Conservation (phyloP, 1,140 invertebrate genomes). For the Portunus trituberculatus region DNA sequence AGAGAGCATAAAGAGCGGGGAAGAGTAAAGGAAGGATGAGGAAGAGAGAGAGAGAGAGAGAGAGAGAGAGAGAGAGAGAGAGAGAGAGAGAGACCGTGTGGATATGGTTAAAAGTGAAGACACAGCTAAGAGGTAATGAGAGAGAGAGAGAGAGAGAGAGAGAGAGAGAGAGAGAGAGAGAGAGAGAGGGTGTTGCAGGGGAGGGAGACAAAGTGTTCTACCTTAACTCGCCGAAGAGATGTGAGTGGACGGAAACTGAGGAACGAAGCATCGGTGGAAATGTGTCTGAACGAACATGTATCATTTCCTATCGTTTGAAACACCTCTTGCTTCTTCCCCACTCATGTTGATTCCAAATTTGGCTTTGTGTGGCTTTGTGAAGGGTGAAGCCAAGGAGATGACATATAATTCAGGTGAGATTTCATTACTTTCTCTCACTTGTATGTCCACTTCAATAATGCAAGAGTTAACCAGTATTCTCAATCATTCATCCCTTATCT, state of each 20-base stretch:
- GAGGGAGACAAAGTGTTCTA: not conserved
- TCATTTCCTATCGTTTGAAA: no score
- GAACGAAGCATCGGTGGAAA: not conserved
- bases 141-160: not conserved
- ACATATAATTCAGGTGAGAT: no score
- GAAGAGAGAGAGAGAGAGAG: not conserved
- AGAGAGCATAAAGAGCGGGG: not conserved
- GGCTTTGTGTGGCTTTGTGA: no score
- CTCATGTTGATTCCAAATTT: no score
- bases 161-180: not conserved
- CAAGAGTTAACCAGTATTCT: no score
- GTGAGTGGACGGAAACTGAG: not conserved
- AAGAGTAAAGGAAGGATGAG: not conserved
- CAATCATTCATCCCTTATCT: no score
- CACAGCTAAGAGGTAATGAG: not conserved
- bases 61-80: no score
- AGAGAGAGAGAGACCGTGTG: no score
- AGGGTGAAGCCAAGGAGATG: no score
- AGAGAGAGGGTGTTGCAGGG: not conserved
- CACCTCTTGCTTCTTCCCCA: no score
- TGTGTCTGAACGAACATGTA: not conserved
- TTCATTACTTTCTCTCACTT: no score
- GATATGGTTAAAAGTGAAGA: not conserved
- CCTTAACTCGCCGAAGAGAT: not conserved
- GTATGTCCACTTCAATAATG: no score